Base-by-base conservation (phyloP, 2,888 invertebrate genomes). In the Caenorhabditis sp. region DNA sequence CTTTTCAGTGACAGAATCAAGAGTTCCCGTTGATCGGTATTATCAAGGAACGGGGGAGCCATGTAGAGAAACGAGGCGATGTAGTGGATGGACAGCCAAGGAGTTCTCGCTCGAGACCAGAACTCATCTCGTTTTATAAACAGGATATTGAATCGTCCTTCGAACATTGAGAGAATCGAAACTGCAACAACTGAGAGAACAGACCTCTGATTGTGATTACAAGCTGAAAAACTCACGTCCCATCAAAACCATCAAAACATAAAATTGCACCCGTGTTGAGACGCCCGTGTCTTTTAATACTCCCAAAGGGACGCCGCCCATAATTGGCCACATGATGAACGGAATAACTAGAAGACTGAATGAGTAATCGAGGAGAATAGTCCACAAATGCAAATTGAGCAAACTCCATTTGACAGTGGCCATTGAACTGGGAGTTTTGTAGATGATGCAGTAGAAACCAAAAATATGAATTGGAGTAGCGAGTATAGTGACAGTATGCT, bases 161-260 rank as follows among this genome's bases (percentile, higher is more conserved):
- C 70, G 44, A 70, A 70, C 61, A 70, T 70, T 1, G 70, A 70
- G 18, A 70, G 70, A 15, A 70, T 70, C 5, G 70, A 61, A 1
- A 70, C 70, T 8, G 70, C 60, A 2, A 53, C 53, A 28, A 70
- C 70, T 70, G 61, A 35, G 60, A n/a, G n/a, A n/a, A n/a, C n/a
- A n/a, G n/a, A n/a, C n/a, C n/a, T n/a, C n/a, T n/a, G n/a, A n/a
- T n/a, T n/a, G n/a, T n/a, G n/a, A n/a, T n/a, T n/a, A n/a, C n/a
- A n/a, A n/a, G n/a, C n/a, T n/a, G n/a, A n/a, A n/a, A 51, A 35
- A 70, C 70, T 70, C 28, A 70, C 70, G 20, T 20, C 53, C 69
- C 32, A 69, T 60, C 11, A 37, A 15, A 5, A 26, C 32, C 37
- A 69, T 20, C 37, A 60, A 18, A 24, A 35, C 20, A 26, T 60